Evolutionary conservation across 1,140 invertebrate genomes (phyloP), one percentile per base, ranked within the genome.

Genomic region (Augochlora pura): DNA sequence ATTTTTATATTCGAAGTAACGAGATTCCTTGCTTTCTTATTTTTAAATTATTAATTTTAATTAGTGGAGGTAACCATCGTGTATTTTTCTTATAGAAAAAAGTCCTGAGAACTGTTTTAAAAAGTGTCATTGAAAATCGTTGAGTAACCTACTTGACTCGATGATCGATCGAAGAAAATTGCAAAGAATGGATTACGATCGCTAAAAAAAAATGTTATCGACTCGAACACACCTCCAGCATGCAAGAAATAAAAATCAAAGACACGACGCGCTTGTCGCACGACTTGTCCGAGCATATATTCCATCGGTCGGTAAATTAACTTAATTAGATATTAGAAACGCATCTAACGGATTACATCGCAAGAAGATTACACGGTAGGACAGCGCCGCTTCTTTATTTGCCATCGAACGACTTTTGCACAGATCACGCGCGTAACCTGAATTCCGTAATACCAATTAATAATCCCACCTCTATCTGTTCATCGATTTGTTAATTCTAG

Each of bases 361-460:
- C 65, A 16, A n/a, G 23, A 27, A 52, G 23, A 52, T 67, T 67
- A 39, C 18, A 14, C n/a, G 32, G 62, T 64, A n/a, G 32, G 62
- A 38, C 62, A 64, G 62, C 62, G 18, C 32, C 38, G 21, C 27
- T 8, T 9, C 3, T 39, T 39, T 18, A 9, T n/a, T 38, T 49
- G n/a, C 18, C 23, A 46, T 14, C 7, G 32, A 32, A n/a, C 12
- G 14, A n/a, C 62, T 39, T 21, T 16, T 10, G n/a, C 7, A 1
- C 39, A 64, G 32, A 32, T 32, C 0, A 12, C n/a, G 23, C 27
- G 32, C n/a, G 54, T 32, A 4, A 14, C 7, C 9, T 10, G 8
- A 71, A 71, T 59, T 71, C 60, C 39, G 25, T 32, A 27, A 62
- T 27, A 46, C 18, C 10, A 62, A 72, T 72, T 18, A 39, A n/a